phyloP scores from a whole-genome alignment of 2,888 invertebrate species.

The Eupithecia dodoneata region DNA sequence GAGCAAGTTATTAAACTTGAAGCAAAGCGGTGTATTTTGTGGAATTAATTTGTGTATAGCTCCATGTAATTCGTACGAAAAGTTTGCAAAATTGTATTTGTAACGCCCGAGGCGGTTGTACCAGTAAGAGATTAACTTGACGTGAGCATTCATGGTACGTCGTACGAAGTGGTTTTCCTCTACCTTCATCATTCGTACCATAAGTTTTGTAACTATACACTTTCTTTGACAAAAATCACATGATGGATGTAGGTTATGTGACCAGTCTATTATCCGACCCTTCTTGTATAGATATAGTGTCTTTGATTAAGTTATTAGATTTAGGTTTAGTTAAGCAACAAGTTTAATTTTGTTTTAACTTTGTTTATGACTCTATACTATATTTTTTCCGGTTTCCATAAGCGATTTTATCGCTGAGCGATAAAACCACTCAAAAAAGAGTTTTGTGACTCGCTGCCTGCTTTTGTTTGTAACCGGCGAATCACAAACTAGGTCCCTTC shows the following conservation, averaged over 20 bases:
- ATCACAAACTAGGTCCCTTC: background rate
- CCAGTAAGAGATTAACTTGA: background rate
- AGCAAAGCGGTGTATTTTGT: slow-evolving; percentile 18
- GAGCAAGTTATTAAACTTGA: slow-evolving; percentile 27
- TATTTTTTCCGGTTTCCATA: no score
- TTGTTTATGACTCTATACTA: no score
- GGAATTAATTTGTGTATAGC: slow-evolving; percentile 15
- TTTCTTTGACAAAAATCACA: no score
- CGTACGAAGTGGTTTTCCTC: background rate
- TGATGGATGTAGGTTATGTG: no score
- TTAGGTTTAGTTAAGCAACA: no score
- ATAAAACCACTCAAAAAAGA: background rate
- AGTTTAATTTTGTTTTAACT: no score
- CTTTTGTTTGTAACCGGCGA: background rate
- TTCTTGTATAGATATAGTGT: no score
- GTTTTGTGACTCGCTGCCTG: background rate
- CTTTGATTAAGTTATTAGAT: no score
- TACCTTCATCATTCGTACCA: background rate
- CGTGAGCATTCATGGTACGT: background rate
- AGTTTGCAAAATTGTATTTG: slow-evolving; percentile 5
- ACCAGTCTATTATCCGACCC: no score
- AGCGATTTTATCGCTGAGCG: no score
- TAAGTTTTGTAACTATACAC: background rate
- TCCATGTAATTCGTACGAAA: slow-evolving; percentile 12
- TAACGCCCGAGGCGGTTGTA: background rate